phyloP scores from a whole-genome alignment of 2,113 vertebrate genomes.

The Mormoops blainvillei region DNA sequence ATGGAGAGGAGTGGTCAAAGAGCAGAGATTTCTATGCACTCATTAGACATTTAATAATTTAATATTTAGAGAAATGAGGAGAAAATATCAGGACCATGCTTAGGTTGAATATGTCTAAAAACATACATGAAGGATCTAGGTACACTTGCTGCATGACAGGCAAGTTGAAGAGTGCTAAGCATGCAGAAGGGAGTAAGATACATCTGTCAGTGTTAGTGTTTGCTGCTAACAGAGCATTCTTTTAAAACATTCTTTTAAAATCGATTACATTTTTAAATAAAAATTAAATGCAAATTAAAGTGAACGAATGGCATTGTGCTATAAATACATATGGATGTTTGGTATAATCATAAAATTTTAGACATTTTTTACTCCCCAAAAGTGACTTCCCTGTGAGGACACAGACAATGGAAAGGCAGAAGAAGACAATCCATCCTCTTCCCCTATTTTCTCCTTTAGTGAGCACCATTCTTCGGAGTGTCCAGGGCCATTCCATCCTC shows the following conservation, averaged over 20 bases:
- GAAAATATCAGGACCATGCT: neutral
- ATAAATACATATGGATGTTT: neutral
- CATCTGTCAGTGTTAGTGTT: neutral
- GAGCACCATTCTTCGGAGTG: neutral
- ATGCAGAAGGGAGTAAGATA: neutral
- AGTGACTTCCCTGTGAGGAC: neutral
- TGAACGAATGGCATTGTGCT: neutral
- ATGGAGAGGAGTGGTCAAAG: neutral
- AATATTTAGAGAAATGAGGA: neutral
- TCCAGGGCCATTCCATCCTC: neutral
- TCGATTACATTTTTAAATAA: neutral
- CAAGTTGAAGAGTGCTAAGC: neutral
- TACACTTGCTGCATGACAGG: neutral
- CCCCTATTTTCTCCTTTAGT: too few relatives aligned
- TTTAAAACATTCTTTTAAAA: neutral
- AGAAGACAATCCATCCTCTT: neutral
- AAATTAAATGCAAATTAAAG: neutral
- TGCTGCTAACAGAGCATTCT: neutral
- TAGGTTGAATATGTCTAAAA: neutral
- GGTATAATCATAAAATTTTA: neutral
- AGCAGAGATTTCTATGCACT: neutral
- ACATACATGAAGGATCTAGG: neutral
- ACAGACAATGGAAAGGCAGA: neutral
- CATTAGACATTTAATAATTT: neutral
- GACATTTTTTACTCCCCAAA: neutral